phyloP scores from a whole-genome alignment of 2,888 invertebrate species.

The Sicus ferrugineus region DNA sequence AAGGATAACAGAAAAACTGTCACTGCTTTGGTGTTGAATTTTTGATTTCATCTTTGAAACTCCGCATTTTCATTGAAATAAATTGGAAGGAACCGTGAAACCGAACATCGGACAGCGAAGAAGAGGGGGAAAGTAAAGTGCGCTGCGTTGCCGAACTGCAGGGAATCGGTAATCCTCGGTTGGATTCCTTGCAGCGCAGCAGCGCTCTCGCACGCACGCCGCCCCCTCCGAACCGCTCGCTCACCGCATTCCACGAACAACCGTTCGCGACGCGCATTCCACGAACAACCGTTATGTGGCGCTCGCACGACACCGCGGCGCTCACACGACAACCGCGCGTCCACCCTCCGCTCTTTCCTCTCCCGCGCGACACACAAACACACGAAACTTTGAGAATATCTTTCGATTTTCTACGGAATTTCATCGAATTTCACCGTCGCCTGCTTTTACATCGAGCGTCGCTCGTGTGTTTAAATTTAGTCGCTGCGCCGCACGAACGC shows the following conservation, averaged over 20 bases:
- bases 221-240: slow-evolving; percentile 15
- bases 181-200: slow-evolving; percentile 48
- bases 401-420: slow-evolving; percentile 24
- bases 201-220: slow-evolving; percentile 33
- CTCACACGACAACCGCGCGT: no score
- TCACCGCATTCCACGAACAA: slow-evolving; percentile 25
- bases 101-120: background rate
- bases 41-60: slow-evolving; percentile 6
- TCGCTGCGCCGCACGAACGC: slow-evolving; percentile 47
- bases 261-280: slow-evolving; percentile 32
- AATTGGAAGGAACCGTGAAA: background rate
- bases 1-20: no score
- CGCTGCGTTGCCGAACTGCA: slow-evolving; percentile 27
- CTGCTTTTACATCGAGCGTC: slow-evolving; percentile 45
- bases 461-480: slow-evolving; percentile 60
- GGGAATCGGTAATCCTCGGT: slow-evolving; percentile 58
- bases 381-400: slow-evolving; percentile 1
- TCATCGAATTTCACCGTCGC: slow-evolving; percentile 16
- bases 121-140: slow-evolving; percentile 26
- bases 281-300: no score
- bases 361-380: no score
- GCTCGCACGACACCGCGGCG: background rate
- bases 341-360: no score
- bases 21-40: no score
- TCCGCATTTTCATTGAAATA: background rate